Base-by-base conservation (phyloP, 35 echinoderm and acorn worm species). In the Hemicentrotus pulcherrimus region DNA sequence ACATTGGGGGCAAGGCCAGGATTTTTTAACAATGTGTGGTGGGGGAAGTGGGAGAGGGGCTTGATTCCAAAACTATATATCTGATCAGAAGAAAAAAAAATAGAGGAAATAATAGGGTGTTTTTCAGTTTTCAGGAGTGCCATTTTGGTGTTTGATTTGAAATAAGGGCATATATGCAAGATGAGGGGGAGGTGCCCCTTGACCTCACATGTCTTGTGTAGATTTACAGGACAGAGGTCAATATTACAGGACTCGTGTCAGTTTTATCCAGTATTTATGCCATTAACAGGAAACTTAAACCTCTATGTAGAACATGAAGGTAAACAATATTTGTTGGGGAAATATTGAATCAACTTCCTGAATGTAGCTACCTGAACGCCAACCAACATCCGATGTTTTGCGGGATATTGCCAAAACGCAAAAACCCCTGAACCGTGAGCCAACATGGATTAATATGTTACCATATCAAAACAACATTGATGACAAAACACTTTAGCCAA, bases 401-500 rank as follows among this genome's bases (percentile, higher is more conserved):
- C 7, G 65, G 28, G 65, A 78, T 22, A 78, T 78, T 78, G 65
- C 65, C 65, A 78, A 78, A 78, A 28, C 5, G 24, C 28, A 78
- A 18, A 78, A 78, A 18, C 24, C n/a, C 24, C 11, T 55, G 50
- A 55, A 55, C 10, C 15, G 10, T 55, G 50, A 55, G 50, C 50
- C 50, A 78, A 78, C 65, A 78, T n/a, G 22, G 65, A 78, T 78
- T 18, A 78, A 22, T n/a, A 28, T 28, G 19, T 78, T n/a, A 78
- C 65, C 65, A 78, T 28, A 78, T 78, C 65, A 78, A 59, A 78
- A 78, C 65, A 78, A n/a, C 65, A 78, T 78, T 78, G 65, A 78
- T 78, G 22, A 28, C 65, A 78, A 78, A 78, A 78, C 65, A 78
- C 65, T 28, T 70, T 6, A 78, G 22, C 22, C 22, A 3, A 78